A percentile compares a stretch with the other conserved stretches of the same genome.
These are phyloP conservation scores for Melanocharis versteri DNA, from an alignment of 2,113 vertebrate genomes.

Conservation along the genomic window DNA sequence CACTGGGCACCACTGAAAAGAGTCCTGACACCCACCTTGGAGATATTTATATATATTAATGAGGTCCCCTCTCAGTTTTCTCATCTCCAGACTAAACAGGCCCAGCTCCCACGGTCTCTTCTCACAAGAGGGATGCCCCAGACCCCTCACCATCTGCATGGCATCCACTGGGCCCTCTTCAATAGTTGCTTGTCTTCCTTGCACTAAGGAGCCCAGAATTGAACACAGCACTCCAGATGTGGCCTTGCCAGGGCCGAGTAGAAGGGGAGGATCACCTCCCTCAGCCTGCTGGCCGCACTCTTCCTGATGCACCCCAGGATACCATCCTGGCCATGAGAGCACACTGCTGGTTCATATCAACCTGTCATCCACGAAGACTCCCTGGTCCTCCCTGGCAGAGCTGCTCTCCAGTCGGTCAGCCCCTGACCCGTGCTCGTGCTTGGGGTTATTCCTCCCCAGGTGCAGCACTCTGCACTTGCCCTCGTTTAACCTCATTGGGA, in stretches of 20 bases:
- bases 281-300: background rate
- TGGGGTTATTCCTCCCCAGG: background rate
- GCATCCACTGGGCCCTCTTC: background rate
- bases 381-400: too few relatives aligned
- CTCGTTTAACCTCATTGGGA: background rate
- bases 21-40: background rate
- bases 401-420: background rate
- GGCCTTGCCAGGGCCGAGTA: too few relatives aligned
- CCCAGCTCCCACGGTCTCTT: background rate
- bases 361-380: background rate
- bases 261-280: background rate
- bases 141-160: background rate
- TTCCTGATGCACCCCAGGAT: rapidly evolving
- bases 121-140: too few relatives aligned
- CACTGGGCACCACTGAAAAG: background rate
- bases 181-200: background rate
- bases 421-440: too few relatives aligned
- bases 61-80: background rate
- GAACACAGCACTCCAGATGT: too few relatives aligned
- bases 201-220: background rate
- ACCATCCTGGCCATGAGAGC: background rate
- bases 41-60: background rate
- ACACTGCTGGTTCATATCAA: background rate
- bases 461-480: background rate
- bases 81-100: background rate